Percentiles rank a stretch among this genome's conserved stretches.
These are phyloP conservation scores for Stenotaenia linearis DNA, from an alignment of 2,888 invertebrate species.

Conservation along the genomic window DNA sequence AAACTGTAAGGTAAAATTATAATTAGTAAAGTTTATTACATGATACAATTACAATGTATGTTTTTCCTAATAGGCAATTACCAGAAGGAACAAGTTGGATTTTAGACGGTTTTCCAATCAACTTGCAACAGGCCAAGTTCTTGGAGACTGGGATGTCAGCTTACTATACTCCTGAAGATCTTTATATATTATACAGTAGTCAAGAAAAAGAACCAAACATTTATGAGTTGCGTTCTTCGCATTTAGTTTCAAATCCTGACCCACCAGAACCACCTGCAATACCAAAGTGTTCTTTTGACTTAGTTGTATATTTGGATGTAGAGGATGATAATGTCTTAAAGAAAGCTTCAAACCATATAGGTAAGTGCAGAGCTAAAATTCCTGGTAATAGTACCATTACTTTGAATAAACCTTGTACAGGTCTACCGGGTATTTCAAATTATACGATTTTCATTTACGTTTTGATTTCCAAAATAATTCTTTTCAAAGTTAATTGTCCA, in stretches of 20 bases:
- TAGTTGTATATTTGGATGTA: slow-evolving; percentile 11
- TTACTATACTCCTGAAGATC: slow-evolving; percentile 29
- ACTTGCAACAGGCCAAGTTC: slow-evolving; percentile 1
- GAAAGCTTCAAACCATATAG: background rate
- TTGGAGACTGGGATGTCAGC: background rate
- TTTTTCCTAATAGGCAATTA: background rate
- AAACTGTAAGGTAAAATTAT: background rate
- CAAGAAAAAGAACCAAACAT: slow-evolving; percentile 6
- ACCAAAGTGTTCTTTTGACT: slow-evolving; percentile 19
- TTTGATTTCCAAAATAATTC: too few species aligned
- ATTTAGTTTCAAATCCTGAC: background rate
- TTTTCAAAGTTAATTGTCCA: too few species aligned
- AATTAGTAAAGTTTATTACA: too few species aligned
- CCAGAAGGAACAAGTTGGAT: slow-evolving; percentile 27
- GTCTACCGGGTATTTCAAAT: too few species aligned
- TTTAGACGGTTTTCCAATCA: slow-evolving; percentile 26
- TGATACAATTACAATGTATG: too few species aligned
- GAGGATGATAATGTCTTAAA: background rate
- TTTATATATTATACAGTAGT: background rate
- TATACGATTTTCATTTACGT: too few species aligned
- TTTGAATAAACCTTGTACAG: too few species aligned
- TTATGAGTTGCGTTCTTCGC: slow-evolving; percentile 12
- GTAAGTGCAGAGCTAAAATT: background rate
- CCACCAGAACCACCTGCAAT: background rate
- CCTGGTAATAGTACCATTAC: too few species aligned